Percentiles rank a stretch among this genome's conserved stretches.
These are phyloP conservation scores for Cheilosia vulpina DNA, from an alignment of 2,888 invertebrate genomes.

Conservation along the genomic window DNA sequence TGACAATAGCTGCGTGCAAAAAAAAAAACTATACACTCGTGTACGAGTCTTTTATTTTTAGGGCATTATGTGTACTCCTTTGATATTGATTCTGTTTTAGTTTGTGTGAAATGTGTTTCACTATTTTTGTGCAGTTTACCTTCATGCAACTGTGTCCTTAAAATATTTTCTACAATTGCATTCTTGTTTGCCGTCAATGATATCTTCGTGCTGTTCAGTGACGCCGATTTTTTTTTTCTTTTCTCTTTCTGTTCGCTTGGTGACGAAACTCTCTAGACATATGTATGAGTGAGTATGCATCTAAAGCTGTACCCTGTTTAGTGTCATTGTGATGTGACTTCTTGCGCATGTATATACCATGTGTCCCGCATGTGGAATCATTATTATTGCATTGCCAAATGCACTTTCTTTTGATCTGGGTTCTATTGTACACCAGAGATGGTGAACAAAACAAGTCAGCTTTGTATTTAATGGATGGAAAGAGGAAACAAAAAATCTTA, in stretches of 20 bases:
- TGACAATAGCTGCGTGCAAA: slow-evolving; percentile 53
- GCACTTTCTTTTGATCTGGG: slow-evolving; percentile 39
- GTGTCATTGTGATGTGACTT: not conserved
- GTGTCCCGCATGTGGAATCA: slow-evolving; percentile 3
- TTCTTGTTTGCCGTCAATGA: slow-evolving; percentile 25
- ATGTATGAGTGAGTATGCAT: not conserved
- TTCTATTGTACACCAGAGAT: slow-evolving; percentile 9
- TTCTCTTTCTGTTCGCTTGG: not conserved
- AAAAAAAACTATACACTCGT: slow-evolving; percentile 34
- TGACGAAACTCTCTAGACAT: slow-evolving; percentile 1
- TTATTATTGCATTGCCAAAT: slow-evolving; percentile 45
- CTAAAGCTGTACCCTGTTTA: not conserved
- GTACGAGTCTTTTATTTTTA: slow-evolving; percentile 45
- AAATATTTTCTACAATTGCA: slow-evolving; percentile 1
- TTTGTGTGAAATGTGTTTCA: slow-evolving; percentile 20
- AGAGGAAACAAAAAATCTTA: slow-evolving; percentile 13
- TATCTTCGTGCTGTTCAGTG: slow-evolving; percentile 36
- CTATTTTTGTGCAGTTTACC: slow-evolving; percentile 46
- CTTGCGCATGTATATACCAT: not conserved
- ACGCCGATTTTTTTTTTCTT: not conserved
- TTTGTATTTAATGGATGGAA: slow-evolving; percentile 50
- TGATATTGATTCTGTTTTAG: slow-evolving; percentile 56
- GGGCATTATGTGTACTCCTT: slow-evolving; percentile 51
- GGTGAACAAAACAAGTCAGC: slow-evolving; percentile 13
- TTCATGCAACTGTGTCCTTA: slow-evolving; percentile 35